These are phyloP conservation scores for Pterocles orientalis DNA, from an alignment of 2,113 vertebrate genomes.

Conservation along the genomic window DNA sequence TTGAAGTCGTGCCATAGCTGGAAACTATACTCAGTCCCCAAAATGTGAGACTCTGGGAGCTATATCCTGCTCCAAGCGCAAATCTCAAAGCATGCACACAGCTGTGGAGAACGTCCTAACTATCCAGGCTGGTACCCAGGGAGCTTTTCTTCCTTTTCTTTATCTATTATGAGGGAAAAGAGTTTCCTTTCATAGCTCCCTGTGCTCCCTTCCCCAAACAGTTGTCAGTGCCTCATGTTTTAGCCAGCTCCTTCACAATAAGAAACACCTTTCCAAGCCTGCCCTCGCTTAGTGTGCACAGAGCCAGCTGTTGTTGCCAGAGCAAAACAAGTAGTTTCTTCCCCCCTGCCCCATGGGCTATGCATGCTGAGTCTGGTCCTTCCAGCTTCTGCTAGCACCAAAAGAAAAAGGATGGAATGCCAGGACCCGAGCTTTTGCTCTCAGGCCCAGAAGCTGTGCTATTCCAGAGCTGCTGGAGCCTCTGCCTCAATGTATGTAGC, in stretches of 20 bases:
- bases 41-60: not conserved
- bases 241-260: not conserved
- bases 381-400: not conserved
- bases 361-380: conserved; percentile 35
- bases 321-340: not conserved
- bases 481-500: rapidly evolving
- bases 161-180: not conserved
- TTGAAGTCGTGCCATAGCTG: not conserved
- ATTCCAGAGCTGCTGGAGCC: not conserved
- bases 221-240: not conserved
- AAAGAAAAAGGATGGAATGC: not conserved
- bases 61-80: not conserved
- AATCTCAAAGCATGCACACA: not conserved
- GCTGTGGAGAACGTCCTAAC: not conserved
- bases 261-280: conserved; percentile 9
- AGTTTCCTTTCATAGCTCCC: not conserved
- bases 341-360: not conserved
- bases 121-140: not conserved
- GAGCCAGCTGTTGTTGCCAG: not conserved
- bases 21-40: not conserved
- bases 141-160: not conserved
- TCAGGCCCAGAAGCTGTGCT: not conserved
- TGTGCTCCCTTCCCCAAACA: not conserved
- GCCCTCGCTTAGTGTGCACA: rapidly evolving
- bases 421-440: not conserved